Percentiles rank a stretch among this genome's conserved stretches.
These are phyloP conservation scores for Sebastolobus altivelis DNA, from an alignment of 2,797 vertebrate species.

Conservation along the genomic window DNA sequence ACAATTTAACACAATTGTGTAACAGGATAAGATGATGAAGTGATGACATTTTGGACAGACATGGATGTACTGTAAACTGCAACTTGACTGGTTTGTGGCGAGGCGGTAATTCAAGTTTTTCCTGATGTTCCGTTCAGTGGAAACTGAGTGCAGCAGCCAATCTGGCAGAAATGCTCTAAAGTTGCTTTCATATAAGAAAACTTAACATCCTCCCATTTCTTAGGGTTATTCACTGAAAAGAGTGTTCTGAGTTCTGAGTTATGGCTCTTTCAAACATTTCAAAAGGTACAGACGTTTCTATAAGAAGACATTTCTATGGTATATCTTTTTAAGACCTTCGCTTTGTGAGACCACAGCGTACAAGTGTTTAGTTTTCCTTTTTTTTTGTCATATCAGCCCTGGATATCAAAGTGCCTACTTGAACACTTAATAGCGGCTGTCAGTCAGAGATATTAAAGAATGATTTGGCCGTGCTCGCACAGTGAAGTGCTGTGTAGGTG, in stretches of 20 bases:
- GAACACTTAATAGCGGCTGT: slow-evolving; percentile 15
- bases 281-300: slow-evolving; percentile 13
- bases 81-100: no score
- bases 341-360: background rate
- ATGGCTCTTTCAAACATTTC: background rate
- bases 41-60: no score
- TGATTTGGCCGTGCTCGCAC: slow-evolving; percentile 13
- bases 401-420: slow-evolving; percentile 11
- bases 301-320: slow-evolving; percentile 5
- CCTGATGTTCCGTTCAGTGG: background rate
- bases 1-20: no score
- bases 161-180: slow-evolving; percentile 16
- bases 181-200: slow-evolving; percentile 25
- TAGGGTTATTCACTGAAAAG: background rate
- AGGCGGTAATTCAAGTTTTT: background rate
- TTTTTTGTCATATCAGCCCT: background rate
- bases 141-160: background rate
- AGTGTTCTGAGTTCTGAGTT: background rate
- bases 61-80: no score
- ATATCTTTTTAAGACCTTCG: background rate
- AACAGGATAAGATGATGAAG: no score
- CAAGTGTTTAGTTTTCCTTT: slow-evolving; percentile 4
- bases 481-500: slow-evolving; percentile 35
- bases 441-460: slow-evolving; percentile 30
- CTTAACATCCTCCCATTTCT: background rate